Evolutionary conservation across 1,140 invertebrate genomes (phyloP), one percentile per base, ranked within the genome.

Genomic region (Cherax destructor): DNA sequence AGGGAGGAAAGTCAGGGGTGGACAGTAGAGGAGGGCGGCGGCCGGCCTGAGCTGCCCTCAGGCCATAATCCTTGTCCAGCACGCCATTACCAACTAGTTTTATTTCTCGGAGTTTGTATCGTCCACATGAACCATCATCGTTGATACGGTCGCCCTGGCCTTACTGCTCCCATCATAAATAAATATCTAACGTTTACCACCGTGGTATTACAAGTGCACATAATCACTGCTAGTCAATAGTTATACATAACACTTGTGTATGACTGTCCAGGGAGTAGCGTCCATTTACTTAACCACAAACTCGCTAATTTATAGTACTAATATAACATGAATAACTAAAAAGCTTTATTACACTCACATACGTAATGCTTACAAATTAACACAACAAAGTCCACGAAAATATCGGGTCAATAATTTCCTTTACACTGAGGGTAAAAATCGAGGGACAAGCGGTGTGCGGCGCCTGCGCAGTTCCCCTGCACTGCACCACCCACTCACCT

Each of bases 61-160:
- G 69, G 69, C 69, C 69, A 74, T 74, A 74, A 74, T n/a, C 69
- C 69, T 30, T 74, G 69, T 74, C 69, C 69, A 74, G n/a, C 69
- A 74, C 52, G 5, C 65, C 65, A 69, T 69, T 69, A 10, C 69
- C 69, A 74, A 74, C 69, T 74, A 74, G 69, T 1, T 74, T 74
- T 74, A 74, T 74, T 74, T 74, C 11, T 0, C n/a, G n/a, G n/a
- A 74, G n/a, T n/a, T 74, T 74, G 24, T 74, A 74, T 74, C 61
- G 30, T 74, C 69, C 6, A 74, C 69, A 74, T 30, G 69, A 21
- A 30, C 69, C n/a, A 24, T 74, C 7, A 9, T 5, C 69, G 69
- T 30, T 74, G n/a, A 74, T 74, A 11, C 13, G 61, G 13, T 65
- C 18, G 18, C 5, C 61, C 18, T 65, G 21, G 61, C 61, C 30